Base-by-base conservation (phyloP, 2,888 invertebrate species). In the Erannis defoliaria region DNA sequence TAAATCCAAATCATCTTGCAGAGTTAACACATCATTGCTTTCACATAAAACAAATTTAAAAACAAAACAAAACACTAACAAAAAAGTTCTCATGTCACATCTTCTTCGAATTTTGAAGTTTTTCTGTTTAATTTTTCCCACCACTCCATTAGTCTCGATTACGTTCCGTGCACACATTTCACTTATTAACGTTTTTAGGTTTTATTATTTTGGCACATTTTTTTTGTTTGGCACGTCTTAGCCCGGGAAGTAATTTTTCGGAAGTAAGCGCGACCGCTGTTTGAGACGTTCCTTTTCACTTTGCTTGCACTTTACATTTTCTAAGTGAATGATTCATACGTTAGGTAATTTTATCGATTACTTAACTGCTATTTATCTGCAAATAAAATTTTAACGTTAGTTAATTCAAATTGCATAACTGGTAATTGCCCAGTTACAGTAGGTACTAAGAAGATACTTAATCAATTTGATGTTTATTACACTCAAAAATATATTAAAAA, bases 11-110 rank as follows among this genome's bases (percentile, higher is more conserved):
- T 88, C 82, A 37, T 88, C 90, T 85, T 91, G 89, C 40, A 93
- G 78, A 0, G 90, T 92, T 67, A 93, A 83, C 19, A 93, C 91
- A 66, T 93, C 93, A 66, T 90, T 92, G 59, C 74, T 80, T n/a
- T 88, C 88, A 73, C 84, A 83, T 72, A 80, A 72, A 75, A 75
- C 73, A 73, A 71, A 59, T 60, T 78, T 72, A 66, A 81, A 68
- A 69, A 81, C 75, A 69, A 64, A 81, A 72, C 62, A 81, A 68
- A 84, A 67, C 55, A 71, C 72, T 66, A 76, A 72, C 62, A 83
- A 61, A 61, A 78, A 65, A 68, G 76, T 75, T 64, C 78, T 76
- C 42, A 54, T 54, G 59, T 62, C 66, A 57, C 23, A 48, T 85
- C 81, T 88, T 87, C 86, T 82, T 61, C 86, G 79, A 59, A 81